Evolutionary conservation across 2,888 invertebrate genomes (phyloP).

Genomic region (Pedicia rivosa): DNA sequence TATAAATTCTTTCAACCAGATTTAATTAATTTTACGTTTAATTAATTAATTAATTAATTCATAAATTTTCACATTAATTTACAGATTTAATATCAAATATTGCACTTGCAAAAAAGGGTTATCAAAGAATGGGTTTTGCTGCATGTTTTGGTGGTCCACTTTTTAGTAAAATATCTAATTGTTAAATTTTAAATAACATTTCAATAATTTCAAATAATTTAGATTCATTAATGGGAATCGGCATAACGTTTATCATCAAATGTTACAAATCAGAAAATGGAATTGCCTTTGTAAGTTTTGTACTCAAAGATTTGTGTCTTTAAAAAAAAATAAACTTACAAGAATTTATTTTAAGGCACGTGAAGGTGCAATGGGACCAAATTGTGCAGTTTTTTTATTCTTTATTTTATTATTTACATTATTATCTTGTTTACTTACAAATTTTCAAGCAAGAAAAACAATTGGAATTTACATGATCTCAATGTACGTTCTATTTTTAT

Average conservation of each 20-base stretch:
- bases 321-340: not conserved
- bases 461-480: conserved; percentile 33
- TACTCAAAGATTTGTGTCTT: not conserved
- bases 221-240: conserved; percentile 30
- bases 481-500: conserved; percentile 33
- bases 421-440: conserved; percentile 30
- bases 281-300: conserved; percentile 10
- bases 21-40: too few species aligned
- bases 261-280: conserved; percentile 13
- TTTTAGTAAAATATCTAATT: conserved; percentile 33
- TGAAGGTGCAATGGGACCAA: conserved; percentile 29
- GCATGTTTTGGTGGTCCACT: conserved; percentile 53
- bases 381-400: conserved; percentile 30
- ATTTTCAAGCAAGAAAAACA: conserved; percentile 30
- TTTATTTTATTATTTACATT: conserved; percentile 29
- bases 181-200: not conserved
- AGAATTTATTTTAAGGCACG: conserved; percentile 18
- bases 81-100: conserved; percentile 36
- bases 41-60: conserved; percentile 28
- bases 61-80: conserved; percentile 10
- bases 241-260: conserved; percentile 26
- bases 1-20: too few species aligned
- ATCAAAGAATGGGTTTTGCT: conserved; percentile 45
- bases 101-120: conserved; percentile 42
- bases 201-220: not conserved